A percentile compares a stretch with the other conserved stretches of the same genome.
These are phyloP conservation scores for Lineus longissimus DNA, from an alignment of 1,140 invertebrate genomes.

Conservation along the genomic window DNA sequence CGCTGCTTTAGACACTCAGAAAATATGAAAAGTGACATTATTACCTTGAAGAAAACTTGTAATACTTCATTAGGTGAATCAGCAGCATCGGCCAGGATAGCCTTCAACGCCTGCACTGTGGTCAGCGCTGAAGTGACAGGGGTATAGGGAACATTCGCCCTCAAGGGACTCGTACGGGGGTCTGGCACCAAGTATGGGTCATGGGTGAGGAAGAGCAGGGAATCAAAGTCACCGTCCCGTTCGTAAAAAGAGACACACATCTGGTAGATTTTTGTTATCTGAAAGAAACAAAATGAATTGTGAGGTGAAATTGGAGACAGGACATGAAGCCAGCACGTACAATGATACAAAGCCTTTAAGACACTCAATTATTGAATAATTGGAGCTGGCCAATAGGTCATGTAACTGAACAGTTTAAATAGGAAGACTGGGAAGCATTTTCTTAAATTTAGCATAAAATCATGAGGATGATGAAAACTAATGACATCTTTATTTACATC, in stretches of 20 bases:
- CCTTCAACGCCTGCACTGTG: neutral
- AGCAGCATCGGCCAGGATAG: neutral
- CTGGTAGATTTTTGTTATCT: neutral
- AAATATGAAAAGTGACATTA: neutral
- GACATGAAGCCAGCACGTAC: neutral
- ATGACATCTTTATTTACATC: conserved; percentile 4
- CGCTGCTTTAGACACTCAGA: neutral
- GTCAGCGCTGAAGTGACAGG: neutral
- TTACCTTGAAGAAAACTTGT: neutral
- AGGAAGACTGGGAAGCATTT: neutral
- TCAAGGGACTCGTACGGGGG: neutral
- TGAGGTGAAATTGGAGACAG: neutral
- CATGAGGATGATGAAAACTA: neutral
- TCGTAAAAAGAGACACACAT: conserved; percentile 1
- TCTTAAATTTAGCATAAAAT: neutral
- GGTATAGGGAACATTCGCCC: neutral
- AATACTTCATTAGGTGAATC: neutral
- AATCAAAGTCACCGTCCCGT: neutral
- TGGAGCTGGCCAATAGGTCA: neutral
- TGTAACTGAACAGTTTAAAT: neutral
- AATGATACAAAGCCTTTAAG: neutral
- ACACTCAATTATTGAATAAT: neutral
- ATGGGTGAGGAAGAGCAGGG: neutral
- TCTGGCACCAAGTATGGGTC: neutral
- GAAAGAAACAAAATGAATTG: neutral